Evolutionary conservation across 2,113 vertebrate species (phyloP).

Genomic region (Lipophrys pholis): DNA sequence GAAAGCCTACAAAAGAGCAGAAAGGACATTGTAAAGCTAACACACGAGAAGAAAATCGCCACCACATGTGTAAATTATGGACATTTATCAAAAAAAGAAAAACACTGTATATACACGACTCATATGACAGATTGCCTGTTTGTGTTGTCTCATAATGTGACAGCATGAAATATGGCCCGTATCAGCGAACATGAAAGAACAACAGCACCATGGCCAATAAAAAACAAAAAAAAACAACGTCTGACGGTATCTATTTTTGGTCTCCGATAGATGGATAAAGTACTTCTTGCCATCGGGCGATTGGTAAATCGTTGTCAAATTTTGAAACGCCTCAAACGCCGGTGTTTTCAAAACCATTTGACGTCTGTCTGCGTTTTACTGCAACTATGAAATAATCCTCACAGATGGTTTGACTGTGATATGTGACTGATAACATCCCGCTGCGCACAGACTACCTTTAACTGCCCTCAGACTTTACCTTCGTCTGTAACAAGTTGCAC

Average conservation of each 20-base stretch:
- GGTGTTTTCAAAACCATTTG: not conserved
- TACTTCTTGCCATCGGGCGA: conserved; percentile 30
- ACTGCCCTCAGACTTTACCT: conserved; percentile 63
- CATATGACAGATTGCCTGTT: conserved; percentile 9
- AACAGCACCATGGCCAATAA: not conserved
- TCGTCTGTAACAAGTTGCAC: conserved; percentile 54
- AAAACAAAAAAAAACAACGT: not conserved
- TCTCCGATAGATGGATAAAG: conserved; percentile 29
- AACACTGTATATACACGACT: not conserved
- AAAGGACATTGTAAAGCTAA: not conserved
- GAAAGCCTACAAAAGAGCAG: not conserved
- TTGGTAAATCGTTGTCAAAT: conserved; percentile 17
- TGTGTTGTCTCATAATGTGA: conserved; percentile 11
- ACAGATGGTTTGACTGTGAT: conserved; percentile 66
- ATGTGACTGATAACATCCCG: conserved; percentile 53
- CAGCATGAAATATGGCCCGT: conserved; percentile 14
- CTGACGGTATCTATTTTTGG: conserved; percentile 36
- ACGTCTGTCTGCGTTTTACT: not conserved
- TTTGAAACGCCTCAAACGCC: not conserved
- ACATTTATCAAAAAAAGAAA: conserved; percentile 1
- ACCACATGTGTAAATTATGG: not conserved
- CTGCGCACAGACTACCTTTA: conserved; percentile 69
- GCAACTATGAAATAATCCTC: conserved; percentile 10
- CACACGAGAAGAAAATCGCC: not conserved
- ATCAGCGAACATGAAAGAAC: not conserved